Percentiles rank a stretch among this genome's conserved stretches.
These are phyloP conservation scores for Notechis scutatus DNA, from an alignment of 2,113 vertebrate species.

Conservation along the genomic window DNA sequence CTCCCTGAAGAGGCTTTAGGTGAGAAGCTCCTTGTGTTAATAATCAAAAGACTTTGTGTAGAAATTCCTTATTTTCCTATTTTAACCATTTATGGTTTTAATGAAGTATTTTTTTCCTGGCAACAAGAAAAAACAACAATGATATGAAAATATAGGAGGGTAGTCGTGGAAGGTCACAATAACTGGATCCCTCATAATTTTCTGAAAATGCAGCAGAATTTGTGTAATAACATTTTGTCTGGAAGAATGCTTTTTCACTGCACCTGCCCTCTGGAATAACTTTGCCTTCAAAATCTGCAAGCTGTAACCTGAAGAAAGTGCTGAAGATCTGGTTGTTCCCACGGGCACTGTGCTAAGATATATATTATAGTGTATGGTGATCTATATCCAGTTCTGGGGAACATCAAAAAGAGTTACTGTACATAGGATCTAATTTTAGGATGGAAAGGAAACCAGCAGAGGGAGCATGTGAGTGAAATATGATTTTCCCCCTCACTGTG, in stretches of 20 bases:
- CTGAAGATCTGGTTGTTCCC: background rate
- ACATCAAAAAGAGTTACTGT: background rate
- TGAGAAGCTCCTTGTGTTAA: background rate
- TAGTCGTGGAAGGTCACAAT: background rate
- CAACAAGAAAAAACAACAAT: background rate
- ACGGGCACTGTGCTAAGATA: background rate
- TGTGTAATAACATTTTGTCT: background rate
- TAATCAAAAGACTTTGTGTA: background rate
- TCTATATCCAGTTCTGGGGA: background rate
- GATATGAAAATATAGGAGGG: background rate
- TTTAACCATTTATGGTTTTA: background rate
- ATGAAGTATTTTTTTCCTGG: background rate
- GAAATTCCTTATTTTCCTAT: background rate
- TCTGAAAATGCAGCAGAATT: background rate
- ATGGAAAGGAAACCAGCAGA: slow-evolving; percentile 3
- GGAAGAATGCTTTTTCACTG: background rate
- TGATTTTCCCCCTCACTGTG: background rate
- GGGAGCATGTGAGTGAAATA: slow-evolving; percentile 1
- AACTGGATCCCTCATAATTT: background rate
- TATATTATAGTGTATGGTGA: background rate
- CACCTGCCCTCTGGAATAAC: background rate
- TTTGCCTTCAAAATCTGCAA: background rate
- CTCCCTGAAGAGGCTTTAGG: background rate
- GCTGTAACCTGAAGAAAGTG: background rate
- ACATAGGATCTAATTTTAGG: background rate